Conservation (phyloP, 2,888 invertebrate genomes). For the Meghimatium bilineatum region DNA sequence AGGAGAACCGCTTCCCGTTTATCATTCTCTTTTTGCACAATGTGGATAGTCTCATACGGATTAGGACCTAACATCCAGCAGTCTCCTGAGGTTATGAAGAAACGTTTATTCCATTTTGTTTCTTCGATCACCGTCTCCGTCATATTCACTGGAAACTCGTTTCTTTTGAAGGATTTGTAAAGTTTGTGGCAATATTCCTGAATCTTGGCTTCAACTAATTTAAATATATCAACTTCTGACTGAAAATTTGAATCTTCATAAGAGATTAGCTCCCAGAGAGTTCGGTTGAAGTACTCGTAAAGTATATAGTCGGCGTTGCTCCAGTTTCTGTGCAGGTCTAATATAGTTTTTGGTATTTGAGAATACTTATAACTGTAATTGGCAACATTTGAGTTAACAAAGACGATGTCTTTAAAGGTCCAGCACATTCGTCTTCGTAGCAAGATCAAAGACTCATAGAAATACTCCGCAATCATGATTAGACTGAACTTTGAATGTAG, state of each 20-base stretch:
- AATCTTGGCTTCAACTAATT: constrained; percentile 48
- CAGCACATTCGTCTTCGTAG: constrained; percentile 74
- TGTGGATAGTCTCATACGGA: constrained; percentile 25
- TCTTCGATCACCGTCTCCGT: background rate
- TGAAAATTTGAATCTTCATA: constrained; percentile 61
- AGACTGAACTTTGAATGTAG: constrained; percentile 68
- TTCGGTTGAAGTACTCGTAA: constrained; percentile 70
- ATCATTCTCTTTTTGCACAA: constrained; percentile 39
- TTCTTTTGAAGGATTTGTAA: background rate
- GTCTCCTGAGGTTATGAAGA: constrained; percentile 19
- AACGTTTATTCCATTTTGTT: constrained; percentile 29
- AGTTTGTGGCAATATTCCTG: constrained; percentile 42
- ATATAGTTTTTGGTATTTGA: constrained; percentile 38
- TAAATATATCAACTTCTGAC: constrained; percentile 58
- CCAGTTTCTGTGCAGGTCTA: constrained; percentile 66
- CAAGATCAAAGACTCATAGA: constrained; percentile 74
- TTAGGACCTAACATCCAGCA: constrained; percentile 46
- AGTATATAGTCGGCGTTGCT: constrained; percentile 70
- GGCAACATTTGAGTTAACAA: constrained; percentile 61
- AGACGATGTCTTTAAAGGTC: constrained; percentile 73
- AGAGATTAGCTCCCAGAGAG: constrained; percentile 67
- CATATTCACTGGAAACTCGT: background rate
- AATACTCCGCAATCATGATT: constrained; percentile 74
- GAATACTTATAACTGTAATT: constrained; percentile 49
- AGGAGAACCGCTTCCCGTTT: constrained; percentile 10